Conservation (phyloP, 2,888 invertebrate genomes). For the Hypomecis punctinalis region DNA sequence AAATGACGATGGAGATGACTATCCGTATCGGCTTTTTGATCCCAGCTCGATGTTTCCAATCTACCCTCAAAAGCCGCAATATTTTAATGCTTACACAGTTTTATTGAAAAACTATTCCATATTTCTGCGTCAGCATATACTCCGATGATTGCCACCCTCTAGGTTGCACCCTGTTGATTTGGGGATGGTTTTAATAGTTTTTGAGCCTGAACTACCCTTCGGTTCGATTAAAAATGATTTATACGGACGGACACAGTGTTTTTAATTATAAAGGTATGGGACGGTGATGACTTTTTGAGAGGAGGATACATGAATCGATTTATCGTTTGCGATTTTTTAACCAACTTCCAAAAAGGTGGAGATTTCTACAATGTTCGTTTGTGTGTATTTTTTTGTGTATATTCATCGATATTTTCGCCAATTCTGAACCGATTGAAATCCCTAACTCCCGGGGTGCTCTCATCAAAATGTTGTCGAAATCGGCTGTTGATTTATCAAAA, state of each 20-base stretch:
- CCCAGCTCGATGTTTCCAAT: slow-evolving; percentile 1
- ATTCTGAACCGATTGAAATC: too few relatives aligned
- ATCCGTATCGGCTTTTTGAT: not conserved
- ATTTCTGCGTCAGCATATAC: slow-evolving; percentile 39
- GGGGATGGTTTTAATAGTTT: slow-evolving; percentile 68
- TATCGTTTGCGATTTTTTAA: not conserved
- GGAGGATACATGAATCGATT: not conserved
- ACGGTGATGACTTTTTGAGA: slow-evolving; percentile 14
- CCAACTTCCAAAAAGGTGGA: not conserved
- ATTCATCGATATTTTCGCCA: too few relatives aligned
- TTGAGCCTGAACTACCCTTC: slow-evolving; percentile 56
- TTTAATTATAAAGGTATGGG: slow-evolving; percentile 34
- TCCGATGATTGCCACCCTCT: slow-evolving; percentile 39
- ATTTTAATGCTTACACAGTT: slow-evolving; percentile 35
- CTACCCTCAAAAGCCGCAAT: slow-evolving; percentile 11
- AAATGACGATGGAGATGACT: too few relatives aligned
- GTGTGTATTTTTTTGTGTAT: too few relatives aligned
- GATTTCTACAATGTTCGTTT: too few relatives aligned
- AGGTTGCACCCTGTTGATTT: slow-evolving; percentile 53
- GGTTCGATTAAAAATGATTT: slow-evolving; percentile 45
- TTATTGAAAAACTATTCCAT: slow-evolving; percentile 42
- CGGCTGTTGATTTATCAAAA: too few relatives aligned
- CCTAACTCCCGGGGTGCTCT: too few relatives aligned
- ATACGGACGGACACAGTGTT: slow-evolving; percentile 35
- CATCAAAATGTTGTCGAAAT: too few relatives aligned